Evolutionary conservation across 2,888 invertebrate species (phyloP).

Genomic region (Philereme vetulata): DNA sequence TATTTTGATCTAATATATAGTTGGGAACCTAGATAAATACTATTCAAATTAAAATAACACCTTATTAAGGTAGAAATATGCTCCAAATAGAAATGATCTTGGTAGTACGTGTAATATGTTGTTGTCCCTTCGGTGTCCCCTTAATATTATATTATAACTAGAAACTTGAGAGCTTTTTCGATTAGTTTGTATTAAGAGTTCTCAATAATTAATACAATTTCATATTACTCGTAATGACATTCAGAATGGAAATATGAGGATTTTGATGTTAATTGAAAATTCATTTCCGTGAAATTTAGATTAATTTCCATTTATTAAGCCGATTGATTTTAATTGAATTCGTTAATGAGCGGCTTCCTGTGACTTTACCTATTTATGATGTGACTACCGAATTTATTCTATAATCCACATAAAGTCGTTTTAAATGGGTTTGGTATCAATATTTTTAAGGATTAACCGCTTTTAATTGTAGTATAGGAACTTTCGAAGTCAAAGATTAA

Average conservation of each 20-base stretch:
- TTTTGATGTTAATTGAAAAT: conserved; percentile 23
- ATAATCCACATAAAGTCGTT: not conserved
- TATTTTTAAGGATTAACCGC: too few species aligned
- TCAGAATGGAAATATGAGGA: conserved; percentile 26
- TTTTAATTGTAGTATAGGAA: too few species aligned
- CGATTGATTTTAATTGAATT: conserved; percentile 18
- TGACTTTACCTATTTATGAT: conserved; percentile 4
- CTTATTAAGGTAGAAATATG: too few species aligned
- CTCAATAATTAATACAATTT: conserved; percentile 16
- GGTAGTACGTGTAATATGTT: too few species aligned
- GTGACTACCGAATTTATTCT: too few species aligned
- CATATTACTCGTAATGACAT: conserved; percentile 1
- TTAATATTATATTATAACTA: not conserved
- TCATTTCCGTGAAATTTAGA: conserved; percentile 36
- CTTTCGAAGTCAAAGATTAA: too few species aligned
- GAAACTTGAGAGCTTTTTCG: not conserved
- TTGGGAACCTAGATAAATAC: too few species aligned
- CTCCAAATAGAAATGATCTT: too few species aligned
- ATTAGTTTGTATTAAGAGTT: not conserved
- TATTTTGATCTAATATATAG: too few species aligned
- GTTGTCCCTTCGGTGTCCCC: too few species aligned
- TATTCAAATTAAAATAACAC: too few species aligned
- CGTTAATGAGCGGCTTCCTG: conserved; percentile 11
- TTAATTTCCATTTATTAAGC: conserved; percentile 20
- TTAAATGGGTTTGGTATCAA: too few species aligned